Evolutionary conservation across 2,888 invertebrate species (phyloP), one percentile per base, ranked within the genome.

Genomic region (Chironomus tentans): DNA sequence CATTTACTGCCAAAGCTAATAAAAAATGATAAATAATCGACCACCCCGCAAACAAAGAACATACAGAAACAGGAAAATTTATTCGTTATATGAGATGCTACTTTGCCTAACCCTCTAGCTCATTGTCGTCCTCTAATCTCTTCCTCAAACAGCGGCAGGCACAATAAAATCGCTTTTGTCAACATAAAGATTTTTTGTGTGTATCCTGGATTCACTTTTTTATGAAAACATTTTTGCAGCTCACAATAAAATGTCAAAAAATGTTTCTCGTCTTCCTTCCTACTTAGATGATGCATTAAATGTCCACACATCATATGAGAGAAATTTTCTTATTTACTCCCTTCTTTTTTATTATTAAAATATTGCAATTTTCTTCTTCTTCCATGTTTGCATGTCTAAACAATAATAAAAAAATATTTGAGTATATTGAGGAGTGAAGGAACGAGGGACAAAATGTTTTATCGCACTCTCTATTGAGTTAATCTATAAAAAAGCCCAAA

Each of bases 1-100:
- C 65, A 65, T 65, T 65, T 65, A 62, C 62, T 62, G 18, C 5
- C 21, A 62, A 72, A 72, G 72, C 72, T 62, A 72, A 72, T 72
- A 72, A 72, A 72, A 72, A 72, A 72, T 72, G 72, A 72, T 72
- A 72, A 72, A 72, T 72, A 72, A 72, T 72, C 72, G 72, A 62
- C 72, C 61, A 72, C 72, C 72, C 56, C 15, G 56, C 56, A 56
- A 56, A 15, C 18, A 56, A 18, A 15, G 18, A 18, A n/a, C n/a
- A n/a, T n/a, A n/a, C n/a, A n/a, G n/a, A n/a, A n/a, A n/a, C 50
- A 50, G 15, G 15, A 2, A 50, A 50, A 50, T 50, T 15, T 18
- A 56, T 15, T 38, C 38, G 38, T 18, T 56, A 56, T 56, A 15
- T 56, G 56, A 18, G 56, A 56, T 56, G 38, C 38, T 56, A 18